Conservation (phyloP, 2,888 invertebrate species). For the Cremastinae sp. region DNA sequence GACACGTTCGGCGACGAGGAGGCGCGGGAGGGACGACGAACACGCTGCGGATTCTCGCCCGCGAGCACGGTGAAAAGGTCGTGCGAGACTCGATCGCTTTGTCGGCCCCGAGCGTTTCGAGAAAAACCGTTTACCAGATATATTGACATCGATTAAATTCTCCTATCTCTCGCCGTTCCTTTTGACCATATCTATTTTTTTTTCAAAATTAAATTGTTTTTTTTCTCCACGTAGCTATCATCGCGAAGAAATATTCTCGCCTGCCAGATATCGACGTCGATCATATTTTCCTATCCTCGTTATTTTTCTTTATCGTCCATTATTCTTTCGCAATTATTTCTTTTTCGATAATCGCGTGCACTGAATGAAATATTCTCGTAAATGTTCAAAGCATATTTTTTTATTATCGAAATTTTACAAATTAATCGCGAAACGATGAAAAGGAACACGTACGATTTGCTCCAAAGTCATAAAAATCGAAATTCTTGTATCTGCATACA, state of each 20-base stretch:
- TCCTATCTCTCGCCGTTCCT: background rate
- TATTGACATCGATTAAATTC: constrained; percentile 21
- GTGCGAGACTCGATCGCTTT: constrained; percentile 67
- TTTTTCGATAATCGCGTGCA: too few relatives aligned
- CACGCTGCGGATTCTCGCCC: constrained; percentile 50
- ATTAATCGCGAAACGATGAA: too few relatives aligned
- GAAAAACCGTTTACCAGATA: constrained; percentile 25
- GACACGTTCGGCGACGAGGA: constrained; percentile 17
- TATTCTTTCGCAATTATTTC: too few relatives aligned
- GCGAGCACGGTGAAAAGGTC: constrained; percentile 65
- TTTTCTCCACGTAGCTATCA: background rate
- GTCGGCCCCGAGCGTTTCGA: constrained; percentile 63
- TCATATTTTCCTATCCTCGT: too few relatives aligned
- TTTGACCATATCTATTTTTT: background rate
- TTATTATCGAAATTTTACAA: background rate
- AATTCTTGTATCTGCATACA: too few relatives aligned
- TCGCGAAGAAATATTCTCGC: too few relatives aligned
- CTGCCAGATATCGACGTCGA: too few relatives aligned
- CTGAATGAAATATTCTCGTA: too few relatives aligned
- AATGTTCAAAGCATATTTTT: background rate
- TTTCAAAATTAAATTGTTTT: background rate
- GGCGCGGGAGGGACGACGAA: constrained; percentile 48
- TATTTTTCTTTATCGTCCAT: too few relatives aligned
- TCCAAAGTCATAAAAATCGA: too few relatives aligned
- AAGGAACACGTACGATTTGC: too few relatives aligned